Evolutionary conservation across 2,888 invertebrate genomes (phyloP).

Genomic region (Blastobasis lacticolella): DNA sequence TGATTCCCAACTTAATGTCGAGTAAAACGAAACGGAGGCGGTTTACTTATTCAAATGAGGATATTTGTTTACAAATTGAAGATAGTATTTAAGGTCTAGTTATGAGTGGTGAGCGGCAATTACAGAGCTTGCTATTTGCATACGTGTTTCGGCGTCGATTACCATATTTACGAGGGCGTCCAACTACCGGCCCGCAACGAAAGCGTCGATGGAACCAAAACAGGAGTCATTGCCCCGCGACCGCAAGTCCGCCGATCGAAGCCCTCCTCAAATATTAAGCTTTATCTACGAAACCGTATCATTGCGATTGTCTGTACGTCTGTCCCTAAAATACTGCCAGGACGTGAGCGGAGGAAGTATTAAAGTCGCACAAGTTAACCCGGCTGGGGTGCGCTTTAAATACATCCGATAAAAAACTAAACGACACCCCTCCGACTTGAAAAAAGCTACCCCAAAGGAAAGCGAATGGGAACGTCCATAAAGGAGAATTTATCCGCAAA

Average conservation of each 20-base stretch:
- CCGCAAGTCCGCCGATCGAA: too few relatives aligned
- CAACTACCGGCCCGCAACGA: too few relatives aligned
- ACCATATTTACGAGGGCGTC: too few relatives aligned
- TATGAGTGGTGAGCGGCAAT: too few relatives aligned
- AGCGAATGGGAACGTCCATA: slow-evolving; percentile 56
- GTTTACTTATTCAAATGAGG: too few relatives aligned
- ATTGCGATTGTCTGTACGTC: slow-evolving; percentile 14
- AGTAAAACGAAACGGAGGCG: background rate
- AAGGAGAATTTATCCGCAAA: slow-evolving; percentile 71
- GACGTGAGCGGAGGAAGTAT: slow-evolving; percentile 62
- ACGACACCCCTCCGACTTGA: slow-evolving; percentile 45
- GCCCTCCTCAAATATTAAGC: slow-evolving; percentile 4
- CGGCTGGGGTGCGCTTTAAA: slow-evolving; percentile 51
- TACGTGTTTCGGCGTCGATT: too few relatives aligned
- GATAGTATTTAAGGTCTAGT: too few relatives aligned
- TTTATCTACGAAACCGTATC: slow-evolving; percentile 10
- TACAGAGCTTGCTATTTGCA: too few relatives aligned
- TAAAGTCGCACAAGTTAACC: slow-evolving; percentile 65
- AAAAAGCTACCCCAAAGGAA: slow-evolving; percentile 47
- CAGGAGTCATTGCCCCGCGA: too few relatives aligned
- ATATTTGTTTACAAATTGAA: too few relatives aligned
- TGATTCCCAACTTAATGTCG: background rate
- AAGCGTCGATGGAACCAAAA: too few relatives aligned
- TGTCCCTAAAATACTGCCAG: slow-evolving; percentile 29
- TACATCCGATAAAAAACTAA: slow-evolving; percentile 72